These are phyloP conservation scores for Numenius phaeopus DNA, from an alignment of 2,797 vertebrate genomes.

Conservation along the genomic window DNA sequence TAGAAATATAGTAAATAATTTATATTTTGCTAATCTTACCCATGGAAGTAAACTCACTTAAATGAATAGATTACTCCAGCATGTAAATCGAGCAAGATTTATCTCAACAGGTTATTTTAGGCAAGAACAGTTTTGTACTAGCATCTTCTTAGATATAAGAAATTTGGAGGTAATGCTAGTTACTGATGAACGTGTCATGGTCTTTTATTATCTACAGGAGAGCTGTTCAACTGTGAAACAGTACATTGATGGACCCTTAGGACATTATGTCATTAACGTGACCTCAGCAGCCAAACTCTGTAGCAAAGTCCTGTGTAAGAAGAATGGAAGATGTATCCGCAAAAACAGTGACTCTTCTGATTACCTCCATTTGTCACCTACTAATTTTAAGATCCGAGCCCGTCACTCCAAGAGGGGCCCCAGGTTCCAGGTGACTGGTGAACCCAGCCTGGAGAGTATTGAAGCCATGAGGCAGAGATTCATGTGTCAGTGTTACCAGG, in stretches of 20 bases:
- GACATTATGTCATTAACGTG: constrained; percentile 90
- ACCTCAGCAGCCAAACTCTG: constrained; percentile 91
- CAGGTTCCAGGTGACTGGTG: constrained; percentile 81
- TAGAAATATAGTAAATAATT: not conserved
- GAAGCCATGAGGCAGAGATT: constrained; percentile 88
- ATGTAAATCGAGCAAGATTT: not conserved
- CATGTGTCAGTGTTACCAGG: constrained; percentile 90
- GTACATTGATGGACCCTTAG: constrained; percentile 86
- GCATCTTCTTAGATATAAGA: not conserved
- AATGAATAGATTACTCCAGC: not conserved
- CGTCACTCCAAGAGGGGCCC: constrained; percentile 23
- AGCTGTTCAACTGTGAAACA: constrained; percentile 87
- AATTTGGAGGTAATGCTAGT: not conserved
- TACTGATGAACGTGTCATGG: not conserved
- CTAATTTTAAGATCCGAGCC: constrained; percentile 81
- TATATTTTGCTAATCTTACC: not conserved
- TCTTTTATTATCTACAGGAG: constrained; percentile 76
- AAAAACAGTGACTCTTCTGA: constrained; percentile 81
- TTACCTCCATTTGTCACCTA: constrained; percentile 87
- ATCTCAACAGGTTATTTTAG: not conserved
- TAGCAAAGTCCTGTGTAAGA: constrained; percentile 89
- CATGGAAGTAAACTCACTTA: not conserved
- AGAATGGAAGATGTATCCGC: constrained; percentile 89
- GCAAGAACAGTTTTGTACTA: not conserved
- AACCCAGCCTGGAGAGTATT: constrained; percentile 78